Conservation (phyloP, 2,888 invertebrate species). For the Hylaea fasciaria region DNA sequence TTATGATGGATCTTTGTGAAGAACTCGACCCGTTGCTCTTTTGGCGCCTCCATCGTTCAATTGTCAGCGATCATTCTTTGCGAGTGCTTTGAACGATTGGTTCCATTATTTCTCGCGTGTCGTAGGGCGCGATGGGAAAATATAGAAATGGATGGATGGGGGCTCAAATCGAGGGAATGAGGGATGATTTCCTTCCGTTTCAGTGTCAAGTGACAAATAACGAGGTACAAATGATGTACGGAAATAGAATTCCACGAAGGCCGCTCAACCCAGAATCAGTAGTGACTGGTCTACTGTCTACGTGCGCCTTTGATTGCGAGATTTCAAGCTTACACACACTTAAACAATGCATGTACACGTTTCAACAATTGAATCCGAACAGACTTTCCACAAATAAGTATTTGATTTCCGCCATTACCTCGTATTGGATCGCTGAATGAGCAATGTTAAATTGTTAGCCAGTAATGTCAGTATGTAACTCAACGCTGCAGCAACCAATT, state of each 20-base stretch:
- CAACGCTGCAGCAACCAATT: constrained; percentile 8
- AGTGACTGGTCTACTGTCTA: too few relatives aligned
- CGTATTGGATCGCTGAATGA: too few relatives aligned
- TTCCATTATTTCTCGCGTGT: constrained; percentile 72
- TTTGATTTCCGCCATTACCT: too few relatives aligned
- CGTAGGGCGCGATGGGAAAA: constrained; percentile 41
- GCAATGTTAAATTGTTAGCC: too few relatives aligned
- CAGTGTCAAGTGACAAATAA: constrained; percentile 11
- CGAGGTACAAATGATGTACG: background rate
- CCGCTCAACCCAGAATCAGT: too few relatives aligned
- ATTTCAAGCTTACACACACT: too few relatives aligned
- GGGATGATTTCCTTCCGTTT: constrained; percentile 13
- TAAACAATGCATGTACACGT: too few relatives aligned
- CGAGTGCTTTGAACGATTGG: constrained; percentile 70
- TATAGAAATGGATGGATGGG: constrained; percentile 37
- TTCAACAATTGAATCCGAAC: too few relatives aligned
- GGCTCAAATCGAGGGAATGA: constrained; percentile 18
- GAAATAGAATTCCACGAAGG: background rate
- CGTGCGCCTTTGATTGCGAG: too few relatives aligned
- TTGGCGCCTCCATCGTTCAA: constrained; percentile 80
- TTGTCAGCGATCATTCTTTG: constrained; percentile 76
- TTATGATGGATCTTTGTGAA: constrained; percentile 72
- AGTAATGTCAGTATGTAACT: too few relatives aligned
- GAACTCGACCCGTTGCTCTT: constrained; percentile 74
- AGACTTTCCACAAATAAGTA: too few relatives aligned